Percentiles rank a stretch among this genome's conserved stretches.
These are phyloP conservation scores for Symphodus melops DNA, from an alignment of 2,113 vertebrate genomes.

Conservation along the genomic window DNA sequence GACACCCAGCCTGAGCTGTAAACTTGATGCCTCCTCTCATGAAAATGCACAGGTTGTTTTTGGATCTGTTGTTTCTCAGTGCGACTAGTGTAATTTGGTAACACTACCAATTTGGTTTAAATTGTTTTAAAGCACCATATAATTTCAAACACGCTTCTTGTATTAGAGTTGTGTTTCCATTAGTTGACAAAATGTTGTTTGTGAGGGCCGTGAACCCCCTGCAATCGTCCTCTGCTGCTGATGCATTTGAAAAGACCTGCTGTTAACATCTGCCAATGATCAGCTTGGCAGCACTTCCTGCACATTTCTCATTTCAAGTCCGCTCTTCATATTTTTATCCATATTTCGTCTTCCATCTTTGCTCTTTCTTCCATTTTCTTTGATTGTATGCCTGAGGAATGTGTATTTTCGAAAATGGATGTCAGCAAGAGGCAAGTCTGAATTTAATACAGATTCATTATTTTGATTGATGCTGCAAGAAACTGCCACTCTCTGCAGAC, in stretches of 20 bases:
- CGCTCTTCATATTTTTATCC: neutral
- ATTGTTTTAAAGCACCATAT: no score
- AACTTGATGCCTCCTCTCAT: no score
- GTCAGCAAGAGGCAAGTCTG: slow-evolving; percentile 43
- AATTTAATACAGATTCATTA: slow-evolving; percentile 70
- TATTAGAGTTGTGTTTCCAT: no score
- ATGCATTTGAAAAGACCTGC: neutral
- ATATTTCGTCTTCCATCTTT: neutral
- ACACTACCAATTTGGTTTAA: no score
- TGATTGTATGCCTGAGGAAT: slow-evolving; percentile 23
- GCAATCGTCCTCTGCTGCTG: no score
- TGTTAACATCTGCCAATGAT: slow-evolving; percentile 12
- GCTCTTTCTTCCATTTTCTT: neutral
- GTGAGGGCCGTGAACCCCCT: no score
- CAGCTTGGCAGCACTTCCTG: neutral
- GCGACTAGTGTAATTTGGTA: no score
- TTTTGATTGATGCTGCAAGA: slow-evolving; percentile 65
- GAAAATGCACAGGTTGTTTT: no score
- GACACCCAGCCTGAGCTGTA: no score
- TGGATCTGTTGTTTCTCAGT: no score
- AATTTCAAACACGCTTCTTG: no score
- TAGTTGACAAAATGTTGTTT: no score
- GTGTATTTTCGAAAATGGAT: slow-evolving; percentile 48
- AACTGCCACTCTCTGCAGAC: slow-evolving; percentile 54
- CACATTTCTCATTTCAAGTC: neutral